Evolutionary conservation across 2,113 vertebrate species (phyloP).

Genomic region (Tachysurus fulvidraco): DNA sequence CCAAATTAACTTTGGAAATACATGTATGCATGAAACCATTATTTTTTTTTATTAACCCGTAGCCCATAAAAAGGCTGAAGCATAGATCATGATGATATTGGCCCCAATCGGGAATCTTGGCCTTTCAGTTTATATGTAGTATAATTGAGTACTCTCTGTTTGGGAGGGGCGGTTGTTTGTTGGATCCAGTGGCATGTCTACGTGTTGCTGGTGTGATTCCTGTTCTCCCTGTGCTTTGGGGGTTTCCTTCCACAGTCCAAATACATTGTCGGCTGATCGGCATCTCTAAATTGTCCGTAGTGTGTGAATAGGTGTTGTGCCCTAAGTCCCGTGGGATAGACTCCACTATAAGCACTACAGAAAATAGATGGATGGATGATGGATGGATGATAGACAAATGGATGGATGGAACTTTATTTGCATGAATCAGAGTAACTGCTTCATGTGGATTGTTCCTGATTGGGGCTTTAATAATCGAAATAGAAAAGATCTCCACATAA

Average conservation of each 20-base stretch:
- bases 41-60: not conserved
- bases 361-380: too few species aligned
- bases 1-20: not conserved
- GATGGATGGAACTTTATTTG: not conserved
- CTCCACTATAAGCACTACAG: too few species aligned
- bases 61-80: not conserved
- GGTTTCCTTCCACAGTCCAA: too few species aligned
- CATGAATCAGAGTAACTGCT: not conserved
- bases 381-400: too few species aligned
- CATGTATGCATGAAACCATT: conserved; percentile 1
- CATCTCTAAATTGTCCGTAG: too few species aligned
- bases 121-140: not conserved
- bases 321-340: too few species aligned
- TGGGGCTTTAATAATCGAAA: not conserved
- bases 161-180: too few species aligned
- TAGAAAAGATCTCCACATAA: not conserved
- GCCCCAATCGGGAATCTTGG: not conserved
- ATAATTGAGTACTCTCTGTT: not conserved
- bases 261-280: too few species aligned
- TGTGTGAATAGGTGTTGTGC: too few species aligned
- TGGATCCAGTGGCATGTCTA: too few species aligned
- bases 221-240: too few species aligned
- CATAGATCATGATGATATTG: not conserved
- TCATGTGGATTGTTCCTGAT: not conserved
- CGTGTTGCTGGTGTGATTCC: too few species aligned